Evolutionary conservation across 1,140 invertebrate species (phyloP).

Genomic region (Macrocentrus cingulum): DNA sequence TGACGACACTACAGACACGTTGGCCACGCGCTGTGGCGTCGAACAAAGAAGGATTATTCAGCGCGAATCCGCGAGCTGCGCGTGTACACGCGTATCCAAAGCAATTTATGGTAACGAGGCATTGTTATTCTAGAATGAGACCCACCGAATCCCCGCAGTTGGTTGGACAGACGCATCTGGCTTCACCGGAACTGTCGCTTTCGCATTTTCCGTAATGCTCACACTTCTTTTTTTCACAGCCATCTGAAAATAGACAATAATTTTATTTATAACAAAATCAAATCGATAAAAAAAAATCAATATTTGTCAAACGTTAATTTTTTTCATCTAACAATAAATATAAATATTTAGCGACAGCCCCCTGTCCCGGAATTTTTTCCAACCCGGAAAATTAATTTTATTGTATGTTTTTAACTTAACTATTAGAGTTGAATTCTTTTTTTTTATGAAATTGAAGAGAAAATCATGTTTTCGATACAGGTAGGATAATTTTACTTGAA

Average conservation of each 20-base stretch:
- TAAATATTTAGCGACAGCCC: no score
- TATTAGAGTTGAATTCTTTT: no score
- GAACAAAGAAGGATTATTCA: slow-evolving; percentile 22
- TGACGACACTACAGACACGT: neutral
- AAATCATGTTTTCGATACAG: no score
- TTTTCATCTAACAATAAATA: no score
- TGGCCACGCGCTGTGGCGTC: no score
- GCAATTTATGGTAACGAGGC: slow-evolving; percentile 29
- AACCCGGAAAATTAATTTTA: no score
- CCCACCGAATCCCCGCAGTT: slow-evolving; percentile 74
- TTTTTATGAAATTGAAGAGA: no score
- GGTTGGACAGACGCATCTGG: slow-evolving; percentile 78
- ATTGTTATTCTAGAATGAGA: slow-evolving; percentile 30
- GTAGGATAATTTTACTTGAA: no score
- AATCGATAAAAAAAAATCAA: no score
- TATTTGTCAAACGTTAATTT: no score
- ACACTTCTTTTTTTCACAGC: slow-evolving; percentile 85
- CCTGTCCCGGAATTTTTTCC: no score
- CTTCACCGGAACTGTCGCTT: slow-evolving; percentile 71
- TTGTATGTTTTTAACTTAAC: no score
- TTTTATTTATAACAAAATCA: neutral
- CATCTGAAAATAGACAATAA: slow-evolving; percentile 66
- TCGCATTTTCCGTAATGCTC: slow-evolving; percentile 83
- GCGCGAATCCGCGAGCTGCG: slow-evolving; percentile 13
- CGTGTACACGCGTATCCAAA: slow-evolving; percentile 7